Conservation (phyloP, 1,140 invertebrate genomes). For the Tetramorium simillimum region DNA sequence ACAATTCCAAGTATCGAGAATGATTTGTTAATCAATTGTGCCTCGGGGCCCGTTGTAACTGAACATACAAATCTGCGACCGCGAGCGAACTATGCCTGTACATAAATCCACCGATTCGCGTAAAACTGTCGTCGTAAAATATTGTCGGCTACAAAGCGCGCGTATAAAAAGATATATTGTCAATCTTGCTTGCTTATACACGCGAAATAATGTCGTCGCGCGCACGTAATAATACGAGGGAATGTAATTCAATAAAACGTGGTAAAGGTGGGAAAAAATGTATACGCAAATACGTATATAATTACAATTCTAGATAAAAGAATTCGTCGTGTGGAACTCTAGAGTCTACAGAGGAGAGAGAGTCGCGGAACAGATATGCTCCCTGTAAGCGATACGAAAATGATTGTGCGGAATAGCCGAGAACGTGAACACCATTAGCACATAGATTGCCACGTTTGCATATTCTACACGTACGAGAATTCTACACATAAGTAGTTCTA, state of each 20-base stretch:
- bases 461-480: constrained; percentile 25
- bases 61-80: neutral
- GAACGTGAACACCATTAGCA: constrained; percentile 30
- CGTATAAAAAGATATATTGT: neutral
- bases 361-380: neutral
- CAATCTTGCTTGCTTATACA: neutral
- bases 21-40: constrained; percentile 21
- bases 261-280: neutral
- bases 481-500: constrained; percentile 28
- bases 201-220: neutral
- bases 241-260: neutral
- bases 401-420: constrained; percentile 7
- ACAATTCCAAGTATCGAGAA: neutral
- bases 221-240: too few relatives aligned
- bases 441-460: constrained; percentile 51
- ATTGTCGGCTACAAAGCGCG: neutral
- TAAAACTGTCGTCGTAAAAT: constrained; percentile 14
- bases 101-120: neutral
- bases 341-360: neutral
- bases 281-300: neutral
- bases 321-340: neutral
- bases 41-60: neutral
- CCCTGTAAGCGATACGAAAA: constrained; percentile 45
- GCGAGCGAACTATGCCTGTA: neutral
- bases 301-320: neutral